A percentile compares a stretch with the other conserved stretches of the same genome.
These are phyloP conservation scores for Drosophila prolongata DNA, from an alignment of 2,888 invertebrate genomes.

Conservation along the genomic window DNA sequence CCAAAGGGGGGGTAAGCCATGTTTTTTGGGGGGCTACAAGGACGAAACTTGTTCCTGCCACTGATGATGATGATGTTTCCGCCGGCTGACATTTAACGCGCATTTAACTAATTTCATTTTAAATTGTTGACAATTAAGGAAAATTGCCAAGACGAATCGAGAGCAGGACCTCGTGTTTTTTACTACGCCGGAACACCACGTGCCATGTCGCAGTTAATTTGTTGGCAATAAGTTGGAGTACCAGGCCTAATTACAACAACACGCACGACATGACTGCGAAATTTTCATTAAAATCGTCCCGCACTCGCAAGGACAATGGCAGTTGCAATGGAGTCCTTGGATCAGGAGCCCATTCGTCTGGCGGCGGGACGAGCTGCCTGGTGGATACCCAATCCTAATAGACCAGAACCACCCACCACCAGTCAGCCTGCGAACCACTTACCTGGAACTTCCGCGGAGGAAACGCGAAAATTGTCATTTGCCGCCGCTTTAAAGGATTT, in stretches of 20 bases:
- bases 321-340: constrained; percentile 47
- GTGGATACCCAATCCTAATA: constrained; percentile 71
- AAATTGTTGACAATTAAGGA: constrained; percentile 81
- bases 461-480: constrained; percentile 69
- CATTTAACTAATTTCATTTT: constrained; percentile 80
- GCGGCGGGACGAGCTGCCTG: constrained; percentile 76
- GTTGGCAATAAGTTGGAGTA: constrained; percentile 82
- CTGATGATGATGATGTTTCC: constrained; percentile 69
- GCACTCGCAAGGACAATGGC: constrained; percentile 23
- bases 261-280: constrained; percentile 78
- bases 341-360: constrained; percentile 67
- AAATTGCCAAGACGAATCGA: constrained; percentile 77
- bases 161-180: constrained; percentile 26
- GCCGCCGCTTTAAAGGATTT: constrained; percentile 78
- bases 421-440: constrained; percentile 11
- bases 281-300: constrained; percentile 79
- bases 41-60: constrained; percentile 39
- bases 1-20: constrained; percentile 3
- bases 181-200: constrained; percentile 62
- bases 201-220: constrained; percentile 83
- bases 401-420: neutral
- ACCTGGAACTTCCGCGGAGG: constrained; percentile 41
- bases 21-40: constrained; percentile 27
- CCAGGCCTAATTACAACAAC: constrained; percentile 80
- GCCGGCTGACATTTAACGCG: constrained; percentile 77